Evolutionary conservation across 2,888 invertebrate species (phyloP), one percentile per base, ranked within the genome.

Genomic region (Adineta ricciae): DNA sequence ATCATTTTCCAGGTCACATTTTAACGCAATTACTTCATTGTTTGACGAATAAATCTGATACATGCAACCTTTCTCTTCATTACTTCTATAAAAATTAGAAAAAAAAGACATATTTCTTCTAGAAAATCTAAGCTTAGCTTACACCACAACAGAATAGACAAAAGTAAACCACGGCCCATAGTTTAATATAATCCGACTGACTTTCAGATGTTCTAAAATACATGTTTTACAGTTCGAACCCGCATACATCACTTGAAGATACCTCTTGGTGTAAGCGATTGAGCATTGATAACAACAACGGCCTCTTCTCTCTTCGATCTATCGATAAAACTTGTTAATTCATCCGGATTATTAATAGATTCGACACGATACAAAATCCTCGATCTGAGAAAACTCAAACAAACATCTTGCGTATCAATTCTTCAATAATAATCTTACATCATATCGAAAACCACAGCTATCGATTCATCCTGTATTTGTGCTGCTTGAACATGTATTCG

Each of bases 111-210:
- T n/a, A n/a, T n/a, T n/a, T n/a, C n/a, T n/a, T n/a, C n/a, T n/a
- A n/a, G n/a, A n/a, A n/a, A n/a, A n/a, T n/a, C n/a, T n/a, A n/a
- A n/a, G n/a, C n/a, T n/a, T n/a, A n/a, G n/a, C 21, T 41, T 78
- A 78, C 73, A 9, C 9, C 24, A 7, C 11, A 36, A 8, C 38
- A 41, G 36, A 41, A 78, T 78, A 78, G 41, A 78, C 21, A 41
- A 78, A 78, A 78, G 36, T 41, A 78, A 78, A 78, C 73, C 73
- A 78, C 24, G 19, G 24, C 8, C 73, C 73, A 78, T 78, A 78
- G 41, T 78, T 78, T 19, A 78, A n/a, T 38, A 78, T 78, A 4
- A 3, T 78, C 14, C 41, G 36, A 78, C 73, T 78, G 21, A 78
- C 19, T 24, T 78, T 14, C 3, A 78, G 73, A 41, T 78, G 73